phyloP scores from a whole-genome alignment of 2,888 invertebrate genomes.

The Melikaiella ostensackeni region DNA sequence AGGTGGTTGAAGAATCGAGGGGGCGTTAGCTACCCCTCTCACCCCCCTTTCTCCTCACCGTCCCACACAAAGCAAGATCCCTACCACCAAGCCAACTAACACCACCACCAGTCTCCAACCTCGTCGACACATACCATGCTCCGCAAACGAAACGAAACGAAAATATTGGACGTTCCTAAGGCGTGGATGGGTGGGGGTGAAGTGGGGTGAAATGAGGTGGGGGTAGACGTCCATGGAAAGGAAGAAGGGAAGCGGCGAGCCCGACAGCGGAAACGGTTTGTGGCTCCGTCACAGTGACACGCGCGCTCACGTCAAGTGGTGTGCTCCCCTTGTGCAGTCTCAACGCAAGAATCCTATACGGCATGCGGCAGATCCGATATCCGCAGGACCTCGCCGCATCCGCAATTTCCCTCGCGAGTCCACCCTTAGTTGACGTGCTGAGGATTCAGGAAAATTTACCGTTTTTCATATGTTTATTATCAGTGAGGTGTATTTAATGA shows the following conservation, averaged over 20 bases:
- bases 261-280: constrained; percentile 75
- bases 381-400: constrained; percentile 36
- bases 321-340: constrained; percentile 46
- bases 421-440: constrained; percentile 37
- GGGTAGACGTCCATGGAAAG: constrained; percentile 59
- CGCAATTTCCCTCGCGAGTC: constrained; percentile 18
- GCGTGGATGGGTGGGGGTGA: constrained; percentile 35
- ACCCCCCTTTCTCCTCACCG: constrained; percentile 77
- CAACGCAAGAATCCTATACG: constrained; percentile 9
- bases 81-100: constrained; percentile 62
- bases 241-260: constrained; percentile 62
- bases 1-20: constrained; percentile 74
- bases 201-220: constrained; percentile 46
- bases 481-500: constrained; percentile 28
- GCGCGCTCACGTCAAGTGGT: constrained; percentile 76
- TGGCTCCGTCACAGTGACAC: constrained; percentile 76
- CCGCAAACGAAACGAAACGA: constrained; percentile 49
- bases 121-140: constrained; percentile 55
- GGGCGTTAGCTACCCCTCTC: constrained; percentile 67
- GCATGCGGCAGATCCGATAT: constrained; percentile 16
- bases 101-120: constrained; percentile 66
- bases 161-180: constrained; percentile 49
- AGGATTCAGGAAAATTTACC: background rate
- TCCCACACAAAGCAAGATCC: constrained; percentile 63
- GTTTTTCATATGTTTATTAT: background rate